Conservation (phyloP, 2,113 vertebrate genomes). For the Tauraco erythrolophus region DNA sequence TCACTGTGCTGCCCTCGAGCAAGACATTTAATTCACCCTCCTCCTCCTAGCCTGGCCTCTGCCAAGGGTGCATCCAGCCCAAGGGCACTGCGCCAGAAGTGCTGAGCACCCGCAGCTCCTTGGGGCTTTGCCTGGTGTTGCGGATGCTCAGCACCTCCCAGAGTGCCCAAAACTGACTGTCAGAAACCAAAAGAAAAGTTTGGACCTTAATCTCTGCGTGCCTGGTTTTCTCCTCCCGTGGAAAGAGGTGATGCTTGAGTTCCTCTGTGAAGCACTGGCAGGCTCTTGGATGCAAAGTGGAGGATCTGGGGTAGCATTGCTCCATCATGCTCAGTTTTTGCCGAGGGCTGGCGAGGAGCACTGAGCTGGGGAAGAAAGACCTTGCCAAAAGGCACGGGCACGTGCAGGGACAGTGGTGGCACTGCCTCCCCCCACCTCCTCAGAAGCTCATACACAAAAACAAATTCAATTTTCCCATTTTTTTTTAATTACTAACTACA, state of each 20-base stretch:
- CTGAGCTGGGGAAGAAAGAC: not conserved
- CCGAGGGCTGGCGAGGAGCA: not conserved
- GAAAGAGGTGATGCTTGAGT: not conserved
- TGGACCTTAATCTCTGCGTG: not conserved
- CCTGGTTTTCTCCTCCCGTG: not conserved
- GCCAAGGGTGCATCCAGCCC: not conserved
- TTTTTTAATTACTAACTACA: not conserved
- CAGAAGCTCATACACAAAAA: not conserved
- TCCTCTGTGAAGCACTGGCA: not conserved
- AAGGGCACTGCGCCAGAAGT: not conserved
- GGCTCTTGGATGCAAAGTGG: not conserved
- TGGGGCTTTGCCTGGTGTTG: not conserved
- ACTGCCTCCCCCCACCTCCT: not conserved
- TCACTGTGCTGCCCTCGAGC: not conserved
- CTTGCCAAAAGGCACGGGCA: accelerated
- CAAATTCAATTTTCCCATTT: not conserved
- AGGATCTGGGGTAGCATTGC: not conserved
- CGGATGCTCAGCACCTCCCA: not conserved
- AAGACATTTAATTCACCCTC: not conserved
- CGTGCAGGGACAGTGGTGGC: too few relatives aligned
- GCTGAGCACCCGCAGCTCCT: not conserved
- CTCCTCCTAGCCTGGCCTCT: not conserved
- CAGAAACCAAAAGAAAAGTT: not conserved
- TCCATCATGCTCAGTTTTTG: not conserved
- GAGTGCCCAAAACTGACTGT: not conserved